These are phyloP conservation scores for Zapornia atra DNA, from an alignment of 2,113 vertebrate species.

Conservation along the genomic window DNA sequence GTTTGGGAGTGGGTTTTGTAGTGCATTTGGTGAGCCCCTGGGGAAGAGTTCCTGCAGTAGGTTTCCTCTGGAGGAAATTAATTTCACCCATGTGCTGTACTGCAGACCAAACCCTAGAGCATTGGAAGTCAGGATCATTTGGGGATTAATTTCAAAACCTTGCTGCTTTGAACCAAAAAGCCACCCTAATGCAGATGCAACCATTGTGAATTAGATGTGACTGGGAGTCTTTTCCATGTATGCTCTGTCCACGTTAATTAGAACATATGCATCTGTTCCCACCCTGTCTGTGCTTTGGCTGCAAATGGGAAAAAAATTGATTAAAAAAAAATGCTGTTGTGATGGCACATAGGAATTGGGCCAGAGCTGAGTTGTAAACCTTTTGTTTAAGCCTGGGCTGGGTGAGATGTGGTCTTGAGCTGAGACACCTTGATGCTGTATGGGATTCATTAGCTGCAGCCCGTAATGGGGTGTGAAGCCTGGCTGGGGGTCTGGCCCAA, in stretches of 20 bases:
- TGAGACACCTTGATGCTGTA: neutral
- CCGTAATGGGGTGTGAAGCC: neutral
- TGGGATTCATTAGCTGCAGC: neutral
- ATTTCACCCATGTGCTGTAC: neutral
- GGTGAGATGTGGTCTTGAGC: neutral
- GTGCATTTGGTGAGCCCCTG: neutral
- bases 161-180: neutral
- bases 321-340: neutral
- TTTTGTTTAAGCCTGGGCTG: neutral
- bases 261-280: neutral
- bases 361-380: neutral
- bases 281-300: neutral
- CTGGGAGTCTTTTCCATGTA: neutral
- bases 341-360: neutral
- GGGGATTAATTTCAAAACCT: neutral
- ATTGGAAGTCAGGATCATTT: neutral
- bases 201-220: accelerated
- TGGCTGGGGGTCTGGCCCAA: neutral
- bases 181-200: accelerated
- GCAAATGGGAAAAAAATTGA: neutral
- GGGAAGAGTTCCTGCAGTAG: neutral
- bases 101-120: neutral
- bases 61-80: neutral
- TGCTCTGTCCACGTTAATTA: neutral
- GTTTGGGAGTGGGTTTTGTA: neutral